These are phyloP conservation scores for Azemiops feae DNA, from an alignment of 2,113 vertebrate species.

Conservation along the genomic window DNA sequence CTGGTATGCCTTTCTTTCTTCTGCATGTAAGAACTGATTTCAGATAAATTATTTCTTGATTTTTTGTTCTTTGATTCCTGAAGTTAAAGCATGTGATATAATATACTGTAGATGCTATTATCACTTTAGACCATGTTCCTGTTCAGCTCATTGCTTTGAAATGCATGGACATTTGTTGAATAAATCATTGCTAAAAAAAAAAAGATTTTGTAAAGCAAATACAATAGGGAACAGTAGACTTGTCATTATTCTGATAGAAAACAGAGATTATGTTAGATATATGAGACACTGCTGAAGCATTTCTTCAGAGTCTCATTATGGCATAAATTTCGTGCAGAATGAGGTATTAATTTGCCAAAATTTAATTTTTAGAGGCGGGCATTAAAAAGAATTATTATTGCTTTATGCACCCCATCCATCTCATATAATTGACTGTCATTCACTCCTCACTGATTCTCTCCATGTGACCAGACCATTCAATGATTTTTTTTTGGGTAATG, in stretches of 20 bases:
- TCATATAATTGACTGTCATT: neutral
- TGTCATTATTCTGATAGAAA: neutral
- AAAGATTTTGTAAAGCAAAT: neutral
- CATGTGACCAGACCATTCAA: neutral
- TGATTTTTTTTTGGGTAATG: neutral
- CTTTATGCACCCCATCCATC: neutral
- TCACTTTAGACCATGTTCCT: no score
- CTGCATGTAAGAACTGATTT: neutral
- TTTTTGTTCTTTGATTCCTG: neutral
- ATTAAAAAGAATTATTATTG: neutral
- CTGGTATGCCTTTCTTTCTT: neutral
- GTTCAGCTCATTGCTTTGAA: no score
- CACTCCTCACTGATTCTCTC: neutral
- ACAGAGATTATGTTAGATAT: neutral
- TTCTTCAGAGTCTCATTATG: neutral
- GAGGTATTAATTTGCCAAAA: neutral
- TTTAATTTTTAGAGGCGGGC: neutral
- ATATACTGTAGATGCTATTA: neutral
- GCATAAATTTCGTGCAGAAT: neutral
- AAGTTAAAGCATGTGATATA: neutral
- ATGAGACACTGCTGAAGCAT: neutral
- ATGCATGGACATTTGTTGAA: no score
- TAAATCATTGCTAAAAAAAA: neutral
- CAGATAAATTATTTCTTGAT: neutral
- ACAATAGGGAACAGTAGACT: neutral